phyloP scores from a whole-genome alignment of 1,140 invertebrate species.

The Phthorimaea operculella region DNA sequence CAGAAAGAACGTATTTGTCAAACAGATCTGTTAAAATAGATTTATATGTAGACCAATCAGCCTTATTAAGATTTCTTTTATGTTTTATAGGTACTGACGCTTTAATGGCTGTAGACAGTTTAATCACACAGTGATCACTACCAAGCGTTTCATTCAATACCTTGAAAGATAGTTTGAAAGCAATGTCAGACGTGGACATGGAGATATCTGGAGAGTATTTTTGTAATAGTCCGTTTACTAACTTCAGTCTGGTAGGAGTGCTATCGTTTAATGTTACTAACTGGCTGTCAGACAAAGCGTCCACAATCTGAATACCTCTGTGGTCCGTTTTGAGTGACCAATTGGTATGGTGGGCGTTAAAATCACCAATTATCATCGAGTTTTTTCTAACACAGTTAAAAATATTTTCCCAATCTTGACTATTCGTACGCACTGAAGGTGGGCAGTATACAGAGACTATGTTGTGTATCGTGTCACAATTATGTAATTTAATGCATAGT shows the following conservation, averaged over 20 bases:
- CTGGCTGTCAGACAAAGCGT: neutral
- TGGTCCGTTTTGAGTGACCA: conserved; percentile 10
- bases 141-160: conserved; percentile 8
- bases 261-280: conserved; percentile 7
- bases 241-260: neutral
- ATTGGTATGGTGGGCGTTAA: conserved; percentile 6
- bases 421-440: neutral
- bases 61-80: neutral
- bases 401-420: neutral
- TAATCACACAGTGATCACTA: conserved; percentile 10
- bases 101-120: conserved; percentile 2
- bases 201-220: conserved; percentile 4
- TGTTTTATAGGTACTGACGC: neutral
- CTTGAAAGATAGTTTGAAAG: neutral
- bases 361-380: neutral
- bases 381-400: neutral
- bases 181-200: neutral
- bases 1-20: conserved; percentile 1
- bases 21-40: neutral
- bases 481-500: neutral
- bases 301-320: conserved; percentile 1
- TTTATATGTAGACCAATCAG: neutral
- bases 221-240: conserved; percentile 6
- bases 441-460: conserved; percentile 9
- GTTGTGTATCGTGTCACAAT: conserved; percentile 4